Percentiles rank a stretch among this genome's conserved stretches.
Conservation (phyloP, 2,888 invertebrate genomes). For the Galeopsomyia nigrocyanea region DNA sequence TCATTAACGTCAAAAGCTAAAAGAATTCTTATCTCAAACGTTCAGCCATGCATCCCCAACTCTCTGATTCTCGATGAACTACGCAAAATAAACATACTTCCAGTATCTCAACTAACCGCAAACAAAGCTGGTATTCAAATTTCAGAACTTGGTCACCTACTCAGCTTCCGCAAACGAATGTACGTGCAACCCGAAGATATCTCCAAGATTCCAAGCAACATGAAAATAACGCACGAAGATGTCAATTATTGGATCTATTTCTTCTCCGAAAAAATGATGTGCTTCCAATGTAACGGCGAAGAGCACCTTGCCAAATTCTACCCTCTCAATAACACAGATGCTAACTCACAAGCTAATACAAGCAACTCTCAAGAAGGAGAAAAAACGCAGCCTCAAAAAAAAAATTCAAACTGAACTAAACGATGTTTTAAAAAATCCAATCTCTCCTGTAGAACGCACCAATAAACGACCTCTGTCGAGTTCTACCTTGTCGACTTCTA, state of each 20-base stretch:
- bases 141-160: conserved; percentile 17
- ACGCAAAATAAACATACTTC: background rate
- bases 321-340: too few relatives aligned
- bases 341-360: too few relatives aligned
- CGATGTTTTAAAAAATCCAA: background rate
- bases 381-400: too few relatives aligned
- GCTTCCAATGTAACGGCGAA: conserved; percentile 8
- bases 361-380: too few relatives aligned
- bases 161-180: conserved; percentile 28
- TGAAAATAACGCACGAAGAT: conserved; percentile 12
- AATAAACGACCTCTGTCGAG: background rate
- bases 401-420: too few relatives aligned
- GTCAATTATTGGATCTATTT: conserved; percentile 8
- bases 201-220: background rate
- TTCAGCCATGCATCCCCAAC: conserved; percentile 6
- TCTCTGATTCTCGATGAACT: background rate
- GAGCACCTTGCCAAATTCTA: background rate
- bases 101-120: conserved; percentile 7
- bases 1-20: background rate
- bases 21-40: conserved; percentile 12
- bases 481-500: background rate
- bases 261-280: background rate
- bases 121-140: conserved; percentile 15
- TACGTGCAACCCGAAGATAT: conserved; percentile 17
- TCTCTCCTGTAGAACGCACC: background rate